Evolutionary conservation across 2,888 invertebrate species (phyloP), one percentile per base, ranked within the genome.

Genomic region (Gerris lacustris): DNA sequence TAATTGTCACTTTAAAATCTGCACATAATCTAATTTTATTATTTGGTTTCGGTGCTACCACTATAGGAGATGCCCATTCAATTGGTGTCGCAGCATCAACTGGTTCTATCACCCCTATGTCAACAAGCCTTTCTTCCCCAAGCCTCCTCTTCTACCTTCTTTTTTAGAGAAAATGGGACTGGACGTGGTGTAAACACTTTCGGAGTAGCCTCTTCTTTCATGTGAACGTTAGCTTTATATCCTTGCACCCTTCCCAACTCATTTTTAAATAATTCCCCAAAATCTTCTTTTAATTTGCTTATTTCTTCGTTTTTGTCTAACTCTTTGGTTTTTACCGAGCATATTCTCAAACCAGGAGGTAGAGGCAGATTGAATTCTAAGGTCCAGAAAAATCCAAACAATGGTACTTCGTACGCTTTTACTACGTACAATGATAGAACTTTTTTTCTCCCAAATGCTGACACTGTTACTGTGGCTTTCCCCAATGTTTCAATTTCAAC

Each of bases 341-440:
- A 63, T 43, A 69, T 11, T 45, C 43, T 47, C 6, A 63, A 55
- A 15, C 63, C 69, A 6, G 69, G 69, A 5, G 69, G 69, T n/a
- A 63, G 63, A 11, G 69, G 69, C 1, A 63, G 63, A 17, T 43
- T 18, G 44, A 69, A 69, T n/a, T 47, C 15, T 15, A 69, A 17
- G 11, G 43, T 63, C 69, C 69, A 69, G 43, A 43, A 15, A 18
- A 69, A 55, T 6, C 69, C 69, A 63, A 69, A 69, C 43, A 69
- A 43, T 15, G 69, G 69, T 63, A 55, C n/a, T 43, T 69, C 63
- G 17, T 63, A 44, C 44, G 18, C 9, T 43, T 69, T 15, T 6
- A 69, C 63, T 63, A 69, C 69, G 31, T 17, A 7, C 18, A 55
- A 15, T 55, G 55, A 11, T 15, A 55, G 15, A 55, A 11, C 55